These are phyloP conservation scores for Drosophila subquinaria DNA, from an alignment of 2,888 invertebrate genomes.

Conservation along the genomic window DNA sequence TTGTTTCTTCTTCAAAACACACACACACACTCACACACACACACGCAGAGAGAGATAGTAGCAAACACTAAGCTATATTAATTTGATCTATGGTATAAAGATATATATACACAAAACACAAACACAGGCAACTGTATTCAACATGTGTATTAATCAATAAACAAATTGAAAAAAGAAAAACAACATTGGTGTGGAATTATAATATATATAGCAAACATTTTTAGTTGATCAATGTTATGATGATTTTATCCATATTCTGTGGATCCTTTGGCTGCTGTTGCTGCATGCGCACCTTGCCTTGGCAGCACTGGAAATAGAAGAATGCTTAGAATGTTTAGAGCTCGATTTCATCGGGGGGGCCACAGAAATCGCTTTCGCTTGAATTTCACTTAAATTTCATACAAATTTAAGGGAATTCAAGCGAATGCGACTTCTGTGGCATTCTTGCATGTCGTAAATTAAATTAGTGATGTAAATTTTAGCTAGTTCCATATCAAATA, in stretches of 20 bases:
- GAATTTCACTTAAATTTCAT: too few relatives aligned
- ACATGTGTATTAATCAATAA: conserved; percentile 55
- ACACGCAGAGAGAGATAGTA: background rate
- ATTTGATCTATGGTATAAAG: conserved; percentile 28
- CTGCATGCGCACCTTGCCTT: conserved; percentile 24
- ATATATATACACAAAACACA: conserved; percentile 21
- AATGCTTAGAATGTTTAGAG: background rate
- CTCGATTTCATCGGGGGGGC: too few relatives aligned
- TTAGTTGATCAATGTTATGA: conserved; percentile 12
- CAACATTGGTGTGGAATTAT: background rate
- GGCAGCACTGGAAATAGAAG: conserved; percentile 19
- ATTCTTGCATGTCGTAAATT: too few relatives aligned
- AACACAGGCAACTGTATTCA: conserved; percentile 33
- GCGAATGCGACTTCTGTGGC: too few relatives aligned
- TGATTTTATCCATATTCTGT: background rate
- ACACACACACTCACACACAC: conserved; percentile 12
- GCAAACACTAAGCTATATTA: conserved; percentile 15
- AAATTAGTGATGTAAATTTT: too few relatives aligned
- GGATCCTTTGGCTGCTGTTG: background rate
- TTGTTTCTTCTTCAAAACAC: conserved; percentile 49
- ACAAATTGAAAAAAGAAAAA: conserved; percentile 25
- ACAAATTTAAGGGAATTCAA: too few relatives aligned
- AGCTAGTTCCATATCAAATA: too few relatives aligned
- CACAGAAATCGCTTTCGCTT: too few relatives aligned
- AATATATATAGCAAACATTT: background rate